Percentiles rank a stretch among this genome's conserved stretches.
These are phyloP conservation scores for Holcopasites calliopsidis DNA, from an alignment of 1,140 invertebrate species.

Conservation along the genomic window DNA sequence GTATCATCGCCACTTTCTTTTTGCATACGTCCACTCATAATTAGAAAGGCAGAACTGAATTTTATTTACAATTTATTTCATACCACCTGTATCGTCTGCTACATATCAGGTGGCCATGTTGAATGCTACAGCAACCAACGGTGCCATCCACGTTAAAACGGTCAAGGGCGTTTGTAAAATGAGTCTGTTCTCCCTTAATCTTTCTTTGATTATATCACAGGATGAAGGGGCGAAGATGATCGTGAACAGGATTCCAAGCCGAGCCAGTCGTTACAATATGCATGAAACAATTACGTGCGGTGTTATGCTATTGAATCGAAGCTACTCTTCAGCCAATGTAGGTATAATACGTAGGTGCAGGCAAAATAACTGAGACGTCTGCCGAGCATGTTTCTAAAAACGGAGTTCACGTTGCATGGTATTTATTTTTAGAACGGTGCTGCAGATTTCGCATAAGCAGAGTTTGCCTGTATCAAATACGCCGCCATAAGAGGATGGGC, in stretches of 20 bases:
- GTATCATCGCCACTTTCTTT: constrained; percentile 68
- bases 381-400: no score
- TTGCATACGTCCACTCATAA: constrained; percentile 74
- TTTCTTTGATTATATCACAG: background rate
- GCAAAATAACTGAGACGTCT: background rate
- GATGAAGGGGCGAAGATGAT: background rate
- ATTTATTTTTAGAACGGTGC: background rate
- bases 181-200: background rate
- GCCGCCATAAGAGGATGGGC: constrained; percentile 3
- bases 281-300: background rate
- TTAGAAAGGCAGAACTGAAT: constrained; percentile 69
- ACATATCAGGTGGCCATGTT: constrained; percentile 76
- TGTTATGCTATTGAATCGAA: no score
- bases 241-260: background rate
- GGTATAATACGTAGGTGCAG: background rate
- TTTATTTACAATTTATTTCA: constrained; percentile 74
- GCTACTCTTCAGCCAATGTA: background rate
- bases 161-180: constrained; percentile 20
- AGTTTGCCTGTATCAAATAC: background rate
- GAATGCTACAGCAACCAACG: constrained; percentile 57
- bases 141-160: constrained; percentile 41
- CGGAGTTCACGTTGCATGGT: no score
- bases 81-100: constrained; percentile 76
- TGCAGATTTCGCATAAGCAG: background rate
- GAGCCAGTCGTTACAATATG: background rate